Conservation (phyloP, 2,888 invertebrate species). For the Malacosoma neustria region DNA sequence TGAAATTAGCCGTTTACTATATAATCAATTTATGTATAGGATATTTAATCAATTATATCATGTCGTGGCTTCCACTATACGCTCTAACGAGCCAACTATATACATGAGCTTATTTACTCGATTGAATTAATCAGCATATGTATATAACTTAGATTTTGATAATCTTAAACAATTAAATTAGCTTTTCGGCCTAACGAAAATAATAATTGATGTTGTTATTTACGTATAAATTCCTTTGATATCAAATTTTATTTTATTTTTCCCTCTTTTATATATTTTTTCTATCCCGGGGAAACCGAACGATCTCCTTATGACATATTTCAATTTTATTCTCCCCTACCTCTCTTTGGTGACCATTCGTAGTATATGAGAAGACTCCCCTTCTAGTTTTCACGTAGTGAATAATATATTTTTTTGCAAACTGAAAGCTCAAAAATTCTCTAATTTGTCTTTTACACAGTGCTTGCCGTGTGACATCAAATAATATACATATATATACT, state of each 20-base stretch:
- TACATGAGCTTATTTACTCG: constrained; percentile 19
- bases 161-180: constrained; percentile 34
- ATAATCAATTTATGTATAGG: background rate
- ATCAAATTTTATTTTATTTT: constrained; percentile 23
- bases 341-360: no score
- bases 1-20: background rate
- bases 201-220: constrained; percentile 19
- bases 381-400: no score
- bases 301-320: no score
- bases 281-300: no score
- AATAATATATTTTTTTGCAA: no score
- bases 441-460: no score
- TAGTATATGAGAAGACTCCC: no score
- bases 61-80: constrained; percentile 44
- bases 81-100: constrained; percentile 27
- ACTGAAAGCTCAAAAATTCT: no score
- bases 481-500: no score
- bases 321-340: no score
- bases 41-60: constrained; percentile 7
- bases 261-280: background rate
- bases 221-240: constrained; percentile 36
- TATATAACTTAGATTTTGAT: constrained; percentile 44
- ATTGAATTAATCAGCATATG: constrained; percentile 26
- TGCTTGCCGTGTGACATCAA: no score
- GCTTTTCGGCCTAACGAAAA: constrained; percentile 9